Percentiles rank a stretch among this genome's conserved stretches.
Conservation (phyloP, 2,888 invertebrate species). For the Trachelus stipa region DNA sequence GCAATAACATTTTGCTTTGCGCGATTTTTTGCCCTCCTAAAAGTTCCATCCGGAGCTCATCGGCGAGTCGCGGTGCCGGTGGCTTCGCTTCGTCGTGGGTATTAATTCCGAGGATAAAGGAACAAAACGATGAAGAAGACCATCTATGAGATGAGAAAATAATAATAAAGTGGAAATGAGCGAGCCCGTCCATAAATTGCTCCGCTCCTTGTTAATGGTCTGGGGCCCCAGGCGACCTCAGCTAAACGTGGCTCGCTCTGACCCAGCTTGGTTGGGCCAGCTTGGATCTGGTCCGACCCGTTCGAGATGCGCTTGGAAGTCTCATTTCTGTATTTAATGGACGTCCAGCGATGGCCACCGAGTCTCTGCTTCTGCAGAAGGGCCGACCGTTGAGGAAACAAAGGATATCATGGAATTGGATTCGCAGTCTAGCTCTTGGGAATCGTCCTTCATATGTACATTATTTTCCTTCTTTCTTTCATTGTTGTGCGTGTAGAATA, state of each 20-base stretch:
- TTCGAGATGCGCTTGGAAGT: slow-evolving; percentile 56
- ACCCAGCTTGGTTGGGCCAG: slow-evolving; percentile 48
- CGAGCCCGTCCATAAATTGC: slow-evolving; percentile 65
- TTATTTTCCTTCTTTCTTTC: slow-evolving; percentile 21
- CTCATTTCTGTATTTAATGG: slow-evolving; percentile 64
- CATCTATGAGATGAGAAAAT: slow-evolving; percentile 66
- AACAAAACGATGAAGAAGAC: slow-evolving; percentile 57
- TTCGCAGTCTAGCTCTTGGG: not conserved
- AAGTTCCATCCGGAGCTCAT: slow-evolving; percentile 48
- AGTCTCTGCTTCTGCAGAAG: slow-evolving; percentile 43
- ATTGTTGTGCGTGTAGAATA: slow-evolving; percentile 37
- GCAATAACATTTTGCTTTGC: slow-evolving; percentile 53
- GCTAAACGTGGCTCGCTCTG: slow-evolving; percentile 61
- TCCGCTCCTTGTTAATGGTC: slow-evolving; percentile 66
- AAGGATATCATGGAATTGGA: slow-evolving; percentile 39
- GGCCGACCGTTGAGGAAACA: slow-evolving; percentile 48
- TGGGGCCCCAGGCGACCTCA: slow-evolving; percentile 62
- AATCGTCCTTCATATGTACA: not conserved
- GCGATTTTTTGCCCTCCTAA: slow-evolving; percentile 49
- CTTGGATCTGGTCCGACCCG: slow-evolving; percentile 53
- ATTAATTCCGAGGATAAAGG: slow-evolving; percentile 47
- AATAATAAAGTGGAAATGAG: slow-evolving; percentile 66
- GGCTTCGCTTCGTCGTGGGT: slow-evolving; percentile 49
- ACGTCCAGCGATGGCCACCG: slow-evolving; percentile 61
- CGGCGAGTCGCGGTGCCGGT: slow-evolving; percentile 49